A percentile compares a stretch with the other conserved stretches of the same genome.
phyloP scores from a whole-genome alignment of 2,888 invertebrate species.

The Noctua fimbriata region DNA sequence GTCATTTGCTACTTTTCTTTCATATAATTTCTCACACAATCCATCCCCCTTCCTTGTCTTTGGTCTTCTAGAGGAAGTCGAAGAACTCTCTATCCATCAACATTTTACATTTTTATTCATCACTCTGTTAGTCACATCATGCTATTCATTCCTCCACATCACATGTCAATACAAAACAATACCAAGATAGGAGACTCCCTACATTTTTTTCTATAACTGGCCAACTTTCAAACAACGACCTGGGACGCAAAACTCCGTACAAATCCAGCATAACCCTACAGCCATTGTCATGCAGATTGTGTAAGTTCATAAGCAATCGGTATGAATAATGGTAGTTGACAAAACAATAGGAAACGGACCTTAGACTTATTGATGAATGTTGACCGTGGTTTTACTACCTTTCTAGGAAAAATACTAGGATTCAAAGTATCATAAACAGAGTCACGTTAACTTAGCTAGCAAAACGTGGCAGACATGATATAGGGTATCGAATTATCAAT shows the following conservation, averaged over 20 bases:
- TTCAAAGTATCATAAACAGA: background rate
- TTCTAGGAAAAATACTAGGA: background rate
- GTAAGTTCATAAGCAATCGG: slow-evolving; percentile 57
- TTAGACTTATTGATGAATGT: slow-evolving; percentile 14
- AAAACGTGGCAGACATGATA: background rate
- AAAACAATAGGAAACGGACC: slow-evolving; percentile 52
- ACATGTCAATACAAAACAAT: background rate
- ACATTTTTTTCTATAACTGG: background rate
- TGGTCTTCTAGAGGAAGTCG: too few relatives aligned
- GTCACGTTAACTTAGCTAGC: background rate
- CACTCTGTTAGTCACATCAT: background rate
- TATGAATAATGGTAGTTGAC: slow-evolving; percentile 58
- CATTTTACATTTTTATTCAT: background rate
- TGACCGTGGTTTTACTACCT: background rate
- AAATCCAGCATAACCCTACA: slow-evolving; percentile 49
- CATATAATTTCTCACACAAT: background rate
- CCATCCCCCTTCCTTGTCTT: background rate
- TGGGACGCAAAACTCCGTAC: background rate
- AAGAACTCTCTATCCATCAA: background rate
- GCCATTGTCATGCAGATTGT: slow-evolving; percentile 58
- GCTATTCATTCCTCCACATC: background rate
- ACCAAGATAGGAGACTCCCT: background rate
- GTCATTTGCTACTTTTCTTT: background rate
- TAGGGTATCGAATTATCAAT: background rate
- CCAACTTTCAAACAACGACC: background rate